A percentile compares a stretch with the other conserved stretches of the same genome.
Evolutionary conservation across 2,113 vertebrate genomes (phyloP).

Genomic region (Irena cyanogastra): DNA sequence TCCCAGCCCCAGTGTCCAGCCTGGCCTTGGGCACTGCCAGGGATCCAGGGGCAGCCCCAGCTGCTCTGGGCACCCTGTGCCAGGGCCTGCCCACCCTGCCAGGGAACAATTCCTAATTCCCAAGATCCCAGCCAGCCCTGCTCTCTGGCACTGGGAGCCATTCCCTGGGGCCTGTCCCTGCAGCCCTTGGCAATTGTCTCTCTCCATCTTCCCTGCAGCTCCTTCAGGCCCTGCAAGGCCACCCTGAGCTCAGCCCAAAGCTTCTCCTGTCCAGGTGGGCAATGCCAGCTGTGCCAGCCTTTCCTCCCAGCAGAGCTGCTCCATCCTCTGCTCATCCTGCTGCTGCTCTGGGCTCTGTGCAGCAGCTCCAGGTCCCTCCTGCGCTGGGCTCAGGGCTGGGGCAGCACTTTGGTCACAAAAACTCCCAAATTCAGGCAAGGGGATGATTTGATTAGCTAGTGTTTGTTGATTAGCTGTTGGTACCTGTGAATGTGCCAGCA

Average conservation of each 20-base stretch:
- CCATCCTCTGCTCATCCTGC: not conserved
- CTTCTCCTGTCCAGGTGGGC: not conserved
- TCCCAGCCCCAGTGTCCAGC: not conserved
- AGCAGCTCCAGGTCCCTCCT: not conserved
- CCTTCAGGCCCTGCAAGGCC: not conserved
- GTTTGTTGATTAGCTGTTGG: not conserved
- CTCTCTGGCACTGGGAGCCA: not conserved
- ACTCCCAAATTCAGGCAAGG: not conserved
- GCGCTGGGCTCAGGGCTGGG: not conserved
- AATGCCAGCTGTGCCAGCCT: not conserved
- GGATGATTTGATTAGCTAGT: not conserved
- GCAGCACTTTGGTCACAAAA: not conserved
- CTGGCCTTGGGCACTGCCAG: not conserved
- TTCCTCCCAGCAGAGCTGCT: not conserved
- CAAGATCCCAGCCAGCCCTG: not conserved
- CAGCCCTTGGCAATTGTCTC: not conserved
- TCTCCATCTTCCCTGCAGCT: not conserved
- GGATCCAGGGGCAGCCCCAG: not conserved
- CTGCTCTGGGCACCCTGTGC: not conserved
- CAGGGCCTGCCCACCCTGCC: not conserved
- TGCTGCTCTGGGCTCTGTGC: not conserved
- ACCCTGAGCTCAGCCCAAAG: not conserved
- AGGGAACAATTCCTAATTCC: not conserved
- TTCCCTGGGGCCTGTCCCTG: not conserved
- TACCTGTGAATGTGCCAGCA: not conserved